Evolutionary conservation across 2,888 invertebrate species (phyloP).

Genomic region (Barypeithes pellucidus): DNA sequence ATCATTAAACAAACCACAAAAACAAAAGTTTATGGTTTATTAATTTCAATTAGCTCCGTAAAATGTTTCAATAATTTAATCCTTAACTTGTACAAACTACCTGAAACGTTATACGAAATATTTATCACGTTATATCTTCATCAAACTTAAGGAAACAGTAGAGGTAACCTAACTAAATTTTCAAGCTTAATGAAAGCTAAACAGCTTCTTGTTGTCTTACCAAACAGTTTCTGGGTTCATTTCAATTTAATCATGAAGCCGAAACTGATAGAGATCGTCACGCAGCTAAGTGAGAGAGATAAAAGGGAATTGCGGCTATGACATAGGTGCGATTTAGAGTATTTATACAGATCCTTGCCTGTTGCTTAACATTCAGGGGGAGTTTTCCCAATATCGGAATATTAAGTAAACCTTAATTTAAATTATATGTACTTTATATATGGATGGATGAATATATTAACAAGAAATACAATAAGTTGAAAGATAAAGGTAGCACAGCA

Average conservation of each 20-base stretch:
- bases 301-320: conserved; percentile 11
- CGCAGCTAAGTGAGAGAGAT: conserved; percentile 15
- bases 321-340: background rate
- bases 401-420: too few species aligned
- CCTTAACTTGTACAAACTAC: conserved; percentile 16
- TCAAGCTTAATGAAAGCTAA: conserved; percentile 48
- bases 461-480: too few species aligned
- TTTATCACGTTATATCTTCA: conserved; percentile 19
- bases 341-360: background rate
- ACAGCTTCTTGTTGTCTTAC: conserved; percentile 43
- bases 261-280: conserved; percentile 34
- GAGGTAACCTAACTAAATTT: conserved; percentile 42
- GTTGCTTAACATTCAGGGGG: background rate
- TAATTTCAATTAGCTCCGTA: background rate
- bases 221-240: conserved; percentile 46
- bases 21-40: background rate
- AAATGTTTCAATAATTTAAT: conserved; percentile 15
- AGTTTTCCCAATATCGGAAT: too few species aligned
- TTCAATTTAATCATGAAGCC: conserved; percentile 44
- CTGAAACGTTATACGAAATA: conserved; percentile 5
- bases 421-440: too few species aligned
- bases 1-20: background rate
- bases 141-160: conserved; percentile 27
- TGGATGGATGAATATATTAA: too few species aligned
- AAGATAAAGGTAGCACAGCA: too few species aligned